These are phyloP conservation scores for Chrysemys picta DNA, from an alignment of 2,113 vertebrate genomes.

Conservation along the genomic window DNA sequence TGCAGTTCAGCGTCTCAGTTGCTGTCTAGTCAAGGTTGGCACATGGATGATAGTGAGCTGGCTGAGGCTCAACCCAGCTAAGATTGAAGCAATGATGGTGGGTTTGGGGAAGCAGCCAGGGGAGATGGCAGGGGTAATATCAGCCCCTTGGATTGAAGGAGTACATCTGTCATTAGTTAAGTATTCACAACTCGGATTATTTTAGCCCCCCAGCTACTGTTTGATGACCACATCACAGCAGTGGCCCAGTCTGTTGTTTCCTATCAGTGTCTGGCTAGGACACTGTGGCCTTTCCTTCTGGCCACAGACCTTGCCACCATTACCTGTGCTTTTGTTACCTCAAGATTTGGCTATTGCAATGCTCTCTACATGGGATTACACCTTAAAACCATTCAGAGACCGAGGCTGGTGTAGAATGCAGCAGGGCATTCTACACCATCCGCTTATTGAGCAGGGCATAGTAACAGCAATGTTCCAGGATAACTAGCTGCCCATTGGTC, in stretches of 20 bases:
- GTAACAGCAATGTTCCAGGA: background rate
- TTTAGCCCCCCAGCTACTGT: too few relatives aligned
- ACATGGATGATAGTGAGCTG: background rate
- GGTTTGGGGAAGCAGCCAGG: too few relatives aligned
- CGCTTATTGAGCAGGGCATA: background rate
- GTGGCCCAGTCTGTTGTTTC: too few relatives aligned
- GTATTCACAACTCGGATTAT: too few relatives aligned
- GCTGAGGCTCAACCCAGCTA: background rate
- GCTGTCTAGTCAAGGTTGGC: background rate
- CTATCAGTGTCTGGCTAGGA: too few relatives aligned
- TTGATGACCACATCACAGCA: too few relatives aligned
- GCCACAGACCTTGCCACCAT: background rate
- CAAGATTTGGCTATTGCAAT: background rate
- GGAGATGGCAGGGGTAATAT: too few relatives aligned
- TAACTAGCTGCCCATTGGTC: background rate
- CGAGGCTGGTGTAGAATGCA: background rate
- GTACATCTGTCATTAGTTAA: too few relatives aligned
- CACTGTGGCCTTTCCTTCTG: background rate
- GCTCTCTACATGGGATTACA: background rate
- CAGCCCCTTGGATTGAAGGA: too few relatives aligned
- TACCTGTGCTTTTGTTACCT: background rate
- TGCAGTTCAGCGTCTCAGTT: background rate
- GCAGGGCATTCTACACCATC: too few relatives aligned
- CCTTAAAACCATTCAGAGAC: background rate
- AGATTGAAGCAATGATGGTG: too few relatives aligned